Evolutionary conservation across 2,888 invertebrate genomes (phyloP).

Genomic region (Drosophila algonquin): DNA sequence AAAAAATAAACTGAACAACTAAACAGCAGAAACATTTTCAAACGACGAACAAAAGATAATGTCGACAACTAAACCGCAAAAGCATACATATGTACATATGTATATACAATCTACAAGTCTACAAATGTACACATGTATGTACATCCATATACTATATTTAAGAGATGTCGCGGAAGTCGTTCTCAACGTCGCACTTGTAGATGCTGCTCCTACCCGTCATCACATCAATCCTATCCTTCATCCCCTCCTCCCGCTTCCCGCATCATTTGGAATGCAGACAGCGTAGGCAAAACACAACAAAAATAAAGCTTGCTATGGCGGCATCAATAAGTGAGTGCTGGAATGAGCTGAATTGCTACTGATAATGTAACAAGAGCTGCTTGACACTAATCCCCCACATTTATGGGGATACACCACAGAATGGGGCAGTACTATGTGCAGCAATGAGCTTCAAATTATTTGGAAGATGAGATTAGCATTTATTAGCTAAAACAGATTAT

Average conservation of each 20-base stretch:
- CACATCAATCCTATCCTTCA: conserved; percentile 7
- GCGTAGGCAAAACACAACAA: conserved; percentile 14
- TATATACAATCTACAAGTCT: conserved; percentile 12
- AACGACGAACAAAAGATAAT: conserved; percentile 66
- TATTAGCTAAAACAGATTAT: too few relatives aligned
- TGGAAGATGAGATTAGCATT: too few relatives aligned
- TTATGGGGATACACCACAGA: conserved; percentile 1
- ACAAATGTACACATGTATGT: conserved; percentile 15
- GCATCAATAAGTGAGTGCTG: conserved; percentile 3
- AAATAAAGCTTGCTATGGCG: conserved; percentile 18
- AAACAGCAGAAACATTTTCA: conserved; percentile 45
- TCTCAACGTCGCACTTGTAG: conserved; percentile 29
- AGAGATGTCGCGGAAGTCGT: conserved; percentile 46
- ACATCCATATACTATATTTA: conserved; percentile 1
- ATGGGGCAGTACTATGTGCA: not conserved
- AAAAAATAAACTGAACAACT: conserved; percentile 9
- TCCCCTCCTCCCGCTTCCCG: conserved; percentile 2
- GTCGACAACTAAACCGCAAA: conserved; percentile 67
- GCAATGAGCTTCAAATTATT: not conserved
- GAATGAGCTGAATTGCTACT: conserved; percentile 28
- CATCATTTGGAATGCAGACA: conserved; percentile 34
- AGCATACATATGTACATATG: conserved; percentile 34
- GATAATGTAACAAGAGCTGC: conserved; percentile 28
- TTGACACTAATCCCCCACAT: conserved; percentile 40
- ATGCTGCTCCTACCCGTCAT: conserved; percentile 22